Evolutionary conservation across 2,113 vertebrate species (phyloP).

Genomic region (Guaruba guarouba): DNA sequence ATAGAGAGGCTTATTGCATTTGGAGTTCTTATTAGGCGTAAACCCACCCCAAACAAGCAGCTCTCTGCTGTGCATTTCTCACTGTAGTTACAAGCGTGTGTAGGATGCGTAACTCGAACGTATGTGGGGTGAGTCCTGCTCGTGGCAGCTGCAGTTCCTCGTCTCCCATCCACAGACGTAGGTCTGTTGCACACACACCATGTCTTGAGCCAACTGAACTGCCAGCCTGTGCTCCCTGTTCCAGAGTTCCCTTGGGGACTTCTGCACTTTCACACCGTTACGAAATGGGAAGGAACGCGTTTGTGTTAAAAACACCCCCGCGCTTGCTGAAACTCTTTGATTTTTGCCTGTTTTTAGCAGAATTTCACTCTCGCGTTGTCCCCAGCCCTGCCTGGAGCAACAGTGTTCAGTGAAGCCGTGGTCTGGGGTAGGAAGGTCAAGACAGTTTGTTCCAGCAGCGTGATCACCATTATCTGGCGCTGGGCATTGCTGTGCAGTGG

Average conservation of each 20-base stretch:
- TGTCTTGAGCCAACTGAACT: neutral
- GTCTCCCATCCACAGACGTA: neutral
- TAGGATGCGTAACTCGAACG: fast-evolving
- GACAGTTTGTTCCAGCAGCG: neutral
- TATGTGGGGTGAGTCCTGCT: fast-evolving
- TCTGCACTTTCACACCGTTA: neutral
- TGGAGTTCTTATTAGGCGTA: neutral
- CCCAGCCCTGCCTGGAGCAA: neutral
- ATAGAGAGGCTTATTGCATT: neutral
- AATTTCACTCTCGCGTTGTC: neutral
- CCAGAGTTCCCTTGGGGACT: neutral
- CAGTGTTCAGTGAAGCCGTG: fast-evolving
- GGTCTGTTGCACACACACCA: neutral
- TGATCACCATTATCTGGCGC: neutral
- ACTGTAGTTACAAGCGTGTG: neutral
- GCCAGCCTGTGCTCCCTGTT: neutral
- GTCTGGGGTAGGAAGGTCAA: neutral
- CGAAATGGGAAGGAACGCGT: neutral
- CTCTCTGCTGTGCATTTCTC: neutral
- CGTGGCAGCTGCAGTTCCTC: neutral
- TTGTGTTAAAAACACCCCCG: neutral
- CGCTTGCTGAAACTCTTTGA: neutral
- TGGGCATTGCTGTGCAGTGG: fast-evolving
- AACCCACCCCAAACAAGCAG: neutral
- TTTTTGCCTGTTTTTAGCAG: slow-evolving; percentile 28